Conservation (phyloP, 2,797 vertebrate genomes). For the Potorous gilbertii region DNA sequence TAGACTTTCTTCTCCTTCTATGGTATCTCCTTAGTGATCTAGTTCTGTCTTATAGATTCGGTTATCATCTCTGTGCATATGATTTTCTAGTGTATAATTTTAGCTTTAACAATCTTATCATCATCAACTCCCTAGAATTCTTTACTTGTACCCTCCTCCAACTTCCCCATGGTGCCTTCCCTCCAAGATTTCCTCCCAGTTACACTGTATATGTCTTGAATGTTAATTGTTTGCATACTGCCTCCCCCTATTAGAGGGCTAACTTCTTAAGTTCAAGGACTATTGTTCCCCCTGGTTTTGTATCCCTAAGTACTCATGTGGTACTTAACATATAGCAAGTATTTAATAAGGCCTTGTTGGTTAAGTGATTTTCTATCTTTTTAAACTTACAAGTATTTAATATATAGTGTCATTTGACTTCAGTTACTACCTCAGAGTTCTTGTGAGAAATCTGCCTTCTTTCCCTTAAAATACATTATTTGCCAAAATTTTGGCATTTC, state of each 20-base stretch:
- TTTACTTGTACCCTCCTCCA: neutral
- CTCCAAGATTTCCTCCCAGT: neutral
- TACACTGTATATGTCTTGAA: neutral
- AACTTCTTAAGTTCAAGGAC: neutral
- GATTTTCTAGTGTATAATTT: neutral
- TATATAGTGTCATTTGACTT: neutral
- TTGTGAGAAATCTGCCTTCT: neutral
- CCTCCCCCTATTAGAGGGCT: neutral
- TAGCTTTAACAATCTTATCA: neutral
- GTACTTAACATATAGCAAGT: neutral
- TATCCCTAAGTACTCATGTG: neutral
- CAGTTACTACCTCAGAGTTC: neutral
- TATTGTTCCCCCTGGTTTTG: neutral
- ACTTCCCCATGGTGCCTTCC: neutral
- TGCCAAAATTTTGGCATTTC: neutral
- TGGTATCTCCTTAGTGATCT: neutral
- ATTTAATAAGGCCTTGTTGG: neutral
- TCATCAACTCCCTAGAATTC: neutral
- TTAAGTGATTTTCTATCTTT: neutral
- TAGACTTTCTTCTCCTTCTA: neutral
- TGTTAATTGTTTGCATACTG: neutral
- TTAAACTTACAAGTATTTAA: neutral
- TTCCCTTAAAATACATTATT: neutral
- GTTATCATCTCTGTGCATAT: neutral
- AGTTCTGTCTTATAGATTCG: neutral